A percentile compares a stretch with the other conserved stretches of the same genome.
Evolutionary conservation across 2,797 vertebrate species (phyloP).

Genomic region (Coilia nasus): DNA sequence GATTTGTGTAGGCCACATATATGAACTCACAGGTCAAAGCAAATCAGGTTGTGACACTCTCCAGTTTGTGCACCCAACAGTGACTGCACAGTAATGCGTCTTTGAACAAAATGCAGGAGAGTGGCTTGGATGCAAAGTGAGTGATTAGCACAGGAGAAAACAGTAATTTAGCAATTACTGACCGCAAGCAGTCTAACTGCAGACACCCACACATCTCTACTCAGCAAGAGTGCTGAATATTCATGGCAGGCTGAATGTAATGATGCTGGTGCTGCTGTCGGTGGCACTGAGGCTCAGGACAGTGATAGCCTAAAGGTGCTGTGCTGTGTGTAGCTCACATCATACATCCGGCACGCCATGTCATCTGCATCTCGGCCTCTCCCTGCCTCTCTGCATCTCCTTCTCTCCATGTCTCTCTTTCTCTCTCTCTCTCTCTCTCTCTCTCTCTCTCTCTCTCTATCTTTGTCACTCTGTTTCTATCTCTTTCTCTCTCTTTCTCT

Average conservation of each 20-base stretch:
- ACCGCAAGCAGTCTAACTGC: neutral
- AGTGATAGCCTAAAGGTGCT: constrained; percentile 1
- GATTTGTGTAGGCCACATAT: constrained; percentile 26
- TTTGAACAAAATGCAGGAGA: neutral
- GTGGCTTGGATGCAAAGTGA: neutral
- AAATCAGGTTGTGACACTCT: constrained; percentile 27
- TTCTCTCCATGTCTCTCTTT: neutral
- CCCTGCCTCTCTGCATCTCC: neutral
- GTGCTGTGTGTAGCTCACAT: neutral
- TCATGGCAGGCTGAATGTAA: neutral
- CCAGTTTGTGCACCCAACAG: neutral
- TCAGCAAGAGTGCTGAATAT: neutral
- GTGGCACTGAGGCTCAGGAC: constrained; percentile 18
- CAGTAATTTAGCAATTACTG: neutral
- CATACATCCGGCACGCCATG: neutral
- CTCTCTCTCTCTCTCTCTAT: neutral
- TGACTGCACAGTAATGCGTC: neutral
- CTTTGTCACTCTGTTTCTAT: neutral
- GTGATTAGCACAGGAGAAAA: constrained; percentile 1
- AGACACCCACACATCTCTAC: neutral
- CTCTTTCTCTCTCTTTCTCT: neutral
- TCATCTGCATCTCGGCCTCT: neutral
- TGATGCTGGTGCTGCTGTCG: constrained; percentile 22
- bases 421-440: neutral
- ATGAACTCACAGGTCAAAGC: constrained; percentile 24